Percentiles rank a stretch among this genome's conserved stretches.
Evolutionary conservation across 2,113 vertebrate species (phyloP).

Genomic region (Pelvicachromis taeniatus): DNA sequence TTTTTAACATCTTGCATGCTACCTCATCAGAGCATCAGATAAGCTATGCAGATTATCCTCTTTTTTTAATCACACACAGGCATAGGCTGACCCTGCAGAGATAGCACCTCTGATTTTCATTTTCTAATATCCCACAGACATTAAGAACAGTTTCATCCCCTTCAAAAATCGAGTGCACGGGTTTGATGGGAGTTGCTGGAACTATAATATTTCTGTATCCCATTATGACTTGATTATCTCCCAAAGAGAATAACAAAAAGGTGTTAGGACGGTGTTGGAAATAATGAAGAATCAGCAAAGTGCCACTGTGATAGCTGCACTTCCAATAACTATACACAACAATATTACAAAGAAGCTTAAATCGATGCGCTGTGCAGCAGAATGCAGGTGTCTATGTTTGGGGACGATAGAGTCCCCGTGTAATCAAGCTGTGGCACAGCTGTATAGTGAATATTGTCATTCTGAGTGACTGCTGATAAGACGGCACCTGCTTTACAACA

Average conservation of each 20-base stretch:
- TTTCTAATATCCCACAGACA: constrained; percentile 56
- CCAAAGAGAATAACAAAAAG: neutral
- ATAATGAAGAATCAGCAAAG: constrained; percentile 22
- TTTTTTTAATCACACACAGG: constrained; percentile 54
- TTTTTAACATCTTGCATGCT: neutral
- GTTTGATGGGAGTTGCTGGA: constrained; percentile 12
- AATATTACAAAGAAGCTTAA: constrained; percentile 10
- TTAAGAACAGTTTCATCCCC: constrained; percentile 36
- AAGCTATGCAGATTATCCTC: constrained; percentile 35
- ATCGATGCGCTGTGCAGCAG: neutral
- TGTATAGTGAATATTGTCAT: constrained; percentile 25
- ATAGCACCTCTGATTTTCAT: constrained; percentile 54
- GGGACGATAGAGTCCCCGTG: constrained; percentile 36
- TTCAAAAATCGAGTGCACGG: neutral
- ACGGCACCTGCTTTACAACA: constrained; percentile 4
- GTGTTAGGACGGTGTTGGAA: neutral
- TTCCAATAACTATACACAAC: constrained; percentile 2
- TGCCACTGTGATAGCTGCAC: neutral
- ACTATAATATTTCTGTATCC: constrained; percentile 27
- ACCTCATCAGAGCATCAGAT: constrained; percentile 40
- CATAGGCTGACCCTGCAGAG: constrained; percentile 29
- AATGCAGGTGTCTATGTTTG: constrained; percentile 31
- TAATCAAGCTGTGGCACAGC: constrained; percentile 41
- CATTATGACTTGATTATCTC: constrained; percentile 26
- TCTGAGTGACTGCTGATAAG: constrained; percentile 47